Conservation (phyloP, 2,113 vertebrate species). For the Pachyramphus minor region DNA sequence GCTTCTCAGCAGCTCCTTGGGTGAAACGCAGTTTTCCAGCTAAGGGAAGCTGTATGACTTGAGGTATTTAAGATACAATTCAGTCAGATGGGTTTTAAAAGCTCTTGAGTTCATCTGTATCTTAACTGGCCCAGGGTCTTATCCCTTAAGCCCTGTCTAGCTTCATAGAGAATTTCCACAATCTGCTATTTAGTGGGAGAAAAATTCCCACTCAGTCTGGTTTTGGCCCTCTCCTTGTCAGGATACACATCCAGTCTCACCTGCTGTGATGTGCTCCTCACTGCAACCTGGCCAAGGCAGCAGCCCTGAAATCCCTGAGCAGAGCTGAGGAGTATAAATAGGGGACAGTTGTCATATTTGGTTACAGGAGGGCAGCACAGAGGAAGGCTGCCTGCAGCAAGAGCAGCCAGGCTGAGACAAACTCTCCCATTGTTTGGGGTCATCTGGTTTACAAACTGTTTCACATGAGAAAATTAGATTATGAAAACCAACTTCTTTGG, state of each 20-base stretch:
- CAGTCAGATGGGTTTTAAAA: not conserved
- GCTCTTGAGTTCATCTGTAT: not conserved
- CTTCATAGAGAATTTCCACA: not conserved
- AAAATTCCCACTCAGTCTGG: not conserved
- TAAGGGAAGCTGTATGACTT: not conserved
- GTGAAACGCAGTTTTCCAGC: not conserved
- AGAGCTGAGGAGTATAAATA: not conserved
- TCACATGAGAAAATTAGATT: constrained; percentile 67
- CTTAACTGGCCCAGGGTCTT: not conserved
- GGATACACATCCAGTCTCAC: not conserved
- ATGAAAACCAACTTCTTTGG: constrained; percentile 14
- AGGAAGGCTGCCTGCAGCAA: not conserved
- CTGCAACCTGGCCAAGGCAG: not conserved
- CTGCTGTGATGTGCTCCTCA: not conserved
- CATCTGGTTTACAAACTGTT: constrained; percentile 54
- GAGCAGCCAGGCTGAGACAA: constrained; percentile 28
- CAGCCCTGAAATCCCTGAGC: not conserved
- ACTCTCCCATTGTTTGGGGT: constrained; percentile 47
- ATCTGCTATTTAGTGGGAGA: not conserved
- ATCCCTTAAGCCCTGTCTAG: not conserved
- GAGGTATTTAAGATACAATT: not conserved
- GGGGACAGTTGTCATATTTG: not conserved
- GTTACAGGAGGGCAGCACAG: not conserved
- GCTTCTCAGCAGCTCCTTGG: not conserved
- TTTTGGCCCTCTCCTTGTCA: not conserved